Conservation (phyloP, 2,113 vertebrate genomes). For the Corydoras sp. region DNA sequence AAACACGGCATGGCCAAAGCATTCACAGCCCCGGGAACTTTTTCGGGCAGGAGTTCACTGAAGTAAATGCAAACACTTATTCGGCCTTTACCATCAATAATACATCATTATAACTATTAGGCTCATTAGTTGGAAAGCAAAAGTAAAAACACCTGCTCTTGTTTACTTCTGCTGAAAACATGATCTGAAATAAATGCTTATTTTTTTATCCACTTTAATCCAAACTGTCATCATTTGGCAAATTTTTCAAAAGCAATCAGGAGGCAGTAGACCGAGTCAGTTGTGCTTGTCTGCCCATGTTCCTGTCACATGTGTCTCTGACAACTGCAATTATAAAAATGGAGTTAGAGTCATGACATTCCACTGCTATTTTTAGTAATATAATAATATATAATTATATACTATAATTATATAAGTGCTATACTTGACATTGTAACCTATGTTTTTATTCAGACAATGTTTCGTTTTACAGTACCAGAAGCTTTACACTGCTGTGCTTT, state of each 20-base stretch:
- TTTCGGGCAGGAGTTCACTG: slow-evolving; percentile 29
- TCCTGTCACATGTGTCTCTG: not conserved
- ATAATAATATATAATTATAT: not conserved
- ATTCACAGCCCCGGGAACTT: slow-evolving; percentile 5
- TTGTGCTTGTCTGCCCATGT: not conserved
- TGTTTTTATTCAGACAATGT: not conserved
- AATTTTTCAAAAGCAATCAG: not conserved
- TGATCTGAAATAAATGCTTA: not conserved
- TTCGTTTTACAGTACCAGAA: not conserved
- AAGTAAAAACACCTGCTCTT: slow-evolving; percentile 9
- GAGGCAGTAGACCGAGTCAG: not conserved
- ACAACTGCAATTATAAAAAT: slow-evolving; percentile 2
- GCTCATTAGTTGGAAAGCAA: slow-evolving; percentile 18
- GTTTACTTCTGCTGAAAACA: slow-evolving; percentile 5
- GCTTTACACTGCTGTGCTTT: not conserved
- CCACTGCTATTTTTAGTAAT: not conserved
- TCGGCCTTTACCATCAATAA: slow-evolving; percentile 26
- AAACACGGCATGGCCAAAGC: slow-evolving; percentile 33
- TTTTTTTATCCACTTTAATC: not conserved
- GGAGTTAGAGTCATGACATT: not conserved
- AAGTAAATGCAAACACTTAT: slow-evolving; percentile 37
- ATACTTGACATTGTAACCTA: not conserved
- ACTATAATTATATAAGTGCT: not conserved
- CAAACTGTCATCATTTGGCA: slow-evolving; percentile 1
- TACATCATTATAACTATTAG: slow-evolving; percentile 27